A percentile compares a stretch with the other conserved stretches of the same genome.
phyloP scores from a whole-genome alignment of 1,140 invertebrate genomes.

The Drosophila punjabiensis region DNA sequence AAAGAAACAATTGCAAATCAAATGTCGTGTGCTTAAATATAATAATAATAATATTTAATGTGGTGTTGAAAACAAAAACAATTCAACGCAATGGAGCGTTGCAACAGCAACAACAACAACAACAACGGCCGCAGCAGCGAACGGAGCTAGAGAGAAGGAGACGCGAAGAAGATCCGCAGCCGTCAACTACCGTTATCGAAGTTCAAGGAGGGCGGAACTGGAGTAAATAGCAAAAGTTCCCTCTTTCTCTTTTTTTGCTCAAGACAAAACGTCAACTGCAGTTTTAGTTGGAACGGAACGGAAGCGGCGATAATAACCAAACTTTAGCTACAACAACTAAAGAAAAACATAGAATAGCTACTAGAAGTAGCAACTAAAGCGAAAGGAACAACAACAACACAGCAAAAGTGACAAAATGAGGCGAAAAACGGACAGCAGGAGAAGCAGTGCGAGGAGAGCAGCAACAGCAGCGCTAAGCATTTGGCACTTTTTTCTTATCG shows the following conservation, averaged over 20 bases:
- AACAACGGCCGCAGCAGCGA: constrained; percentile 26
- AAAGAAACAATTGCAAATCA: not conserved
- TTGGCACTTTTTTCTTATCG: constrained; percentile 72
- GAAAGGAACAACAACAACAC: constrained; percentile 18
- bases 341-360: constrained; percentile 13
- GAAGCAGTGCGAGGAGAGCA: constrained; percentile 30
- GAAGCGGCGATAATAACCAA: constrained; percentile 27
- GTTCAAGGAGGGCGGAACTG: constrained; percentile 5
- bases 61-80: constrained; percentile 36
- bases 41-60: constrained; percentile 17
- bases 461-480: constrained; percentile 43
- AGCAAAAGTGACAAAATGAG: constrained; percentile 47
- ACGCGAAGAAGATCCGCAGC: constrained; percentile 36
- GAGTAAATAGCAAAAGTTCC: constrained; percentile 30
- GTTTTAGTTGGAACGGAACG: constrained; percentile 14
- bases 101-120: constrained; percentile 55
- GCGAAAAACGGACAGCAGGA: constrained; percentile 22
- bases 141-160: constrained; percentile 28
- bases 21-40: constrained; percentile 16
- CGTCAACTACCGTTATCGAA: constrained; percentile 38
- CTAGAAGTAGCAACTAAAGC: constrained; percentile 9
- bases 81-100: constrained; percentile 55
- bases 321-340: constrained; percentile 21
- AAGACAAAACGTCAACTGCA: constrained; percentile 50
- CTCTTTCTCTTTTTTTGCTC: constrained; percentile 26